Percentiles rank a stretch among this genome's conserved stretches.
phyloP scores from a whole-genome alignment of 2,113 vertebrate species.

The Merops nubicus region DNA sequence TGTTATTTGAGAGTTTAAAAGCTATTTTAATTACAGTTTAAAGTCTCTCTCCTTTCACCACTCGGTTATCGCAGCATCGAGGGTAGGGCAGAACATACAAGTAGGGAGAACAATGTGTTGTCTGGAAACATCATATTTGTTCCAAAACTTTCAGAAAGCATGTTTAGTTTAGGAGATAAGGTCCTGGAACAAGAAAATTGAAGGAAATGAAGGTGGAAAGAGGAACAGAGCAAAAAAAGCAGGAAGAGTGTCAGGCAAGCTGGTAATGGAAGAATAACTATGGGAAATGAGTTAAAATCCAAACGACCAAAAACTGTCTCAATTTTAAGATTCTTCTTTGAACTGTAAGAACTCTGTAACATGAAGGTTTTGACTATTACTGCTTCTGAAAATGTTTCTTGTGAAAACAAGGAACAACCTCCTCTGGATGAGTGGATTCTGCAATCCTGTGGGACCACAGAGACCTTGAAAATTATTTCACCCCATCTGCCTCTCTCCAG shows the following conservation, averaged over 20 bases:
- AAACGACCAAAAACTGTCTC: neutral
- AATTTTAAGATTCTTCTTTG: neutral
- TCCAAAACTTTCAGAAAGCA: neutral
- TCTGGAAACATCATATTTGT: neutral
- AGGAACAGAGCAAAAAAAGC: neutral
- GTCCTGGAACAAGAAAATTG: neutral
- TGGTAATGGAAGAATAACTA: neutral
- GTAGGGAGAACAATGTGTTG: neutral
- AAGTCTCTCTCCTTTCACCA: neutral
- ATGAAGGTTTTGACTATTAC: neutral
- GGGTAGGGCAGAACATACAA: neutral
- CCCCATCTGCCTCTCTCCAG: neutral
- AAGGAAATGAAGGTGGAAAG: neutral
- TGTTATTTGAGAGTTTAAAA: neutral
- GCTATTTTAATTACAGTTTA: neutral
- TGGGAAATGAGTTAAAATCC: neutral
- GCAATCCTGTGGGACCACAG: neutral
- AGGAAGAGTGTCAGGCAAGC: neutral
- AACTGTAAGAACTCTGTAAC: neutral
- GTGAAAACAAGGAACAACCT: neutral
- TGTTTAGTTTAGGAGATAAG: constrained; percentile 5
- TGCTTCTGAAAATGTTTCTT: neutral
- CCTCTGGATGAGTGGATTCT: neutral
- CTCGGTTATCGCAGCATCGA: accelerated
- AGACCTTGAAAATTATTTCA: neutral